A percentile compares a stretch with the other conserved stretches of the same genome.
Evolutionary conservation across 2,113 vertebrate genomes (phyloP).

Genomic region (Xiphorhynchus elegans): DNA sequence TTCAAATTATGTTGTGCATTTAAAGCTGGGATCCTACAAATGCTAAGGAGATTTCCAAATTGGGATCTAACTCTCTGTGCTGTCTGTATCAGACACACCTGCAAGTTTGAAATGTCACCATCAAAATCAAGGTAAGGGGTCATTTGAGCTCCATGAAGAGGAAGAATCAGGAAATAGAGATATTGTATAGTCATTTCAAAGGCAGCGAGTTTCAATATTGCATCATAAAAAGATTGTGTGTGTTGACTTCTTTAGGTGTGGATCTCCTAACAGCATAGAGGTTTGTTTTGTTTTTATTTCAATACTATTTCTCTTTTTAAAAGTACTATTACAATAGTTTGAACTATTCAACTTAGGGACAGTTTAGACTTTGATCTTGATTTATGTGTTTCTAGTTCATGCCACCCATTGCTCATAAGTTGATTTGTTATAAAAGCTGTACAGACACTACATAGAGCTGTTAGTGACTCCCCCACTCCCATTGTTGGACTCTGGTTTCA

Average conservation of each 20-base stretch:
- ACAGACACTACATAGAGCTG: background rate
- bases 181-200: background rate
- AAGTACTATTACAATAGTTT: background rate
- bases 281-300: background rate
- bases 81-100: background rate
- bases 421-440: constrained; percentile 12
- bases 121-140: background rate
- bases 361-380: background rate
- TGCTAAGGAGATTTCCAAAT: background rate
- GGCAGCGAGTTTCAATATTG: background rate
- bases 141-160: background rate
- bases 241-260: background rate
- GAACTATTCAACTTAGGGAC: background rate
- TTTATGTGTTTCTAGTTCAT: background rate
- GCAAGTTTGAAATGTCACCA: background rate
- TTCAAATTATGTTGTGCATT: background rate
- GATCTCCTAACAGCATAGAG: background rate
- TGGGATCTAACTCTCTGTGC: background rate
- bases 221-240: background rate
- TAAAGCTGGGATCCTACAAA: background rate
- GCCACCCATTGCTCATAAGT: background rate
- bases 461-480: background rate
- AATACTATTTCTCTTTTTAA: background rate
- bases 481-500: background rate
- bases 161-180: background rate